Evolutionary conservation across 2,797 vertebrate species (phyloP).

Genomic region (Aplochiton taeniatus): DNA sequence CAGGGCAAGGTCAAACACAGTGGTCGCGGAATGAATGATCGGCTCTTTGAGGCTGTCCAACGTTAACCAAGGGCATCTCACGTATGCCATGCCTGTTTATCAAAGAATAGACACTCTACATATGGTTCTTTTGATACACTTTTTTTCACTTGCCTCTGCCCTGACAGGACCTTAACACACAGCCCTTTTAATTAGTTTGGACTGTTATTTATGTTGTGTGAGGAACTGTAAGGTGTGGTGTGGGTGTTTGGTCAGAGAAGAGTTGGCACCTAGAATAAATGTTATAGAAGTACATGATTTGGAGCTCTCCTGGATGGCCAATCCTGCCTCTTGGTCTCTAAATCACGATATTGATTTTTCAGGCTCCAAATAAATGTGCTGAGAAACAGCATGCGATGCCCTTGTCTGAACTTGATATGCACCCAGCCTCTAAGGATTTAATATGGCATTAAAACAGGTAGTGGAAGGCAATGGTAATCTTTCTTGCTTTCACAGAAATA

Average conservation of each 20-base stretch:
- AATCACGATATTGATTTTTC: constrained; percentile 74
- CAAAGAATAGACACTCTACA: too few species aligned
- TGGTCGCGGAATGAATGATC: constrained; percentile 22
- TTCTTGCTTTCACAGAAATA: neutral
- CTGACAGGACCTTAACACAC: too few species aligned
- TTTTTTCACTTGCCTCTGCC: too few species aligned
- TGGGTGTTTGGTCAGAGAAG: constrained; percentile 52
- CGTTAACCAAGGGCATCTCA: constrained; percentile 55
- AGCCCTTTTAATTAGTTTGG: too few species aligned
- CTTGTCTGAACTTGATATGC: constrained; percentile 61
- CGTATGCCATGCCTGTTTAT: constrained; percentile 39
- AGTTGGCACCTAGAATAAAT: constrained; percentile 66
- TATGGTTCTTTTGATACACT: too few species aligned
- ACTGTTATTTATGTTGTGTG: too few species aligned
- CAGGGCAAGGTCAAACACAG: constrained; percentile 50
- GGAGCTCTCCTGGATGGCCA: constrained; percentile 53
- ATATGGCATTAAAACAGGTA: constrained; percentile 57
- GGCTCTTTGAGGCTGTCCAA: constrained; percentile 45
- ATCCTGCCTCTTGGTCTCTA: constrained; percentile 60
- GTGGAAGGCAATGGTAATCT: constrained; percentile 13
- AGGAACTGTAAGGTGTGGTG: constrained; percentile 24
- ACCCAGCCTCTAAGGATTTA: constrained; percentile 61
- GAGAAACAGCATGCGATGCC: constrained; percentile 52
- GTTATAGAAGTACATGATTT: constrained; percentile 70
- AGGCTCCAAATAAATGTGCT: constrained; percentile 56